Evolutionary conservation across 2,113 vertebrate species (phyloP).

Genomic region (Natator depressus): DNA sequence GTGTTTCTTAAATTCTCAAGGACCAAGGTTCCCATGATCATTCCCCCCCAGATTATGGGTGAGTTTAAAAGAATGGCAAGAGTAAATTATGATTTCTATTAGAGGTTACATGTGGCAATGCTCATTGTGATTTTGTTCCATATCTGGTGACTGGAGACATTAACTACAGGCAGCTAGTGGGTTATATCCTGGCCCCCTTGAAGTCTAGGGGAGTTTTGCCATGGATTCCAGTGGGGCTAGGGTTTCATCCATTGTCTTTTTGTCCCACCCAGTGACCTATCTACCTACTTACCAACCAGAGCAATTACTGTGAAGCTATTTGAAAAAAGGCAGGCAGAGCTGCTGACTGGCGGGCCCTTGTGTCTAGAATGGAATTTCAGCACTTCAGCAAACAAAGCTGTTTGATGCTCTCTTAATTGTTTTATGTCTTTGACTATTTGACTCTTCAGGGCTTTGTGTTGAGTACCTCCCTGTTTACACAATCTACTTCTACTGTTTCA

Average conservation of each 20-base stretch:
- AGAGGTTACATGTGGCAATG: not conserved
- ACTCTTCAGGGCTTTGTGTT: not conserved
- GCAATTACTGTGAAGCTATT: not conserved
- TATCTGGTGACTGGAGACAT: not conserved
- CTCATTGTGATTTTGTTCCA: not conserved
- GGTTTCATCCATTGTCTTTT: not conserved
- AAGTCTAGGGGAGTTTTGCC: not conserved
- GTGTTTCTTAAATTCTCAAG: not conserved
- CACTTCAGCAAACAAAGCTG: not conserved
- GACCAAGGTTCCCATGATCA: not conserved
- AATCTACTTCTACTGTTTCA: not conserved
- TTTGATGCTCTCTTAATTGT: not conserved
- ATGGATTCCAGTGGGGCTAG: not conserved
- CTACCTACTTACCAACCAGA: not conserved
- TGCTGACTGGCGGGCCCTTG: not conserved
- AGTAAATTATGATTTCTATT: not conserved
- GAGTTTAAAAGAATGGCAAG: not conserved
- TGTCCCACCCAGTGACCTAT: not conserved
- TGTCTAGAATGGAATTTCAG: not conserved
- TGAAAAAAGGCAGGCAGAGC: not conserved
- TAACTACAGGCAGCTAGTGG: not conserved
- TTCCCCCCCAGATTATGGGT: not conserved
- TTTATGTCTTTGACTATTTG: not conserved
- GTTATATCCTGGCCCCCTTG: not conserved
- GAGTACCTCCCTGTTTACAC: not conserved